Evolutionary conservation across 2,797 vertebrate genomes (phyloP).

Genomic region (Sebastes hubbsi): DNA sequence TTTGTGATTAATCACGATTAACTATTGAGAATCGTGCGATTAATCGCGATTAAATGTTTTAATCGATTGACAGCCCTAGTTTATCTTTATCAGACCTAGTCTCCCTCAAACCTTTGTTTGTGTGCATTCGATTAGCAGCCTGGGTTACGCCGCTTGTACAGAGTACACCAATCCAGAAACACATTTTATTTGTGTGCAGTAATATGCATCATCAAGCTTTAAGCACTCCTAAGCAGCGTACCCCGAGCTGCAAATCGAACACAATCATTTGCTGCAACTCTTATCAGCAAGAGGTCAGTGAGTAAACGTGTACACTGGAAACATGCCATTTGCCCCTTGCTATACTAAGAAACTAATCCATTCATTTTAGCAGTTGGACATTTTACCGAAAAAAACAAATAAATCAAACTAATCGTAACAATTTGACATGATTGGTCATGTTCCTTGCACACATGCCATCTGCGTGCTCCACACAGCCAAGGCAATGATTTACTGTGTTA

Average conservation of each 20-base stretch:
- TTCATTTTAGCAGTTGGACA: slow-evolving; percentile 11
- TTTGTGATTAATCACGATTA: too few relatives aligned
- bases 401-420: background rate
- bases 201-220: slow-evolving; percentile 47
- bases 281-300: slow-evolving; percentile 53
- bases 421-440: slow-evolving; percentile 43
- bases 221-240: slow-evolving; percentile 42
- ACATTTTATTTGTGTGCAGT: slow-evolving; percentile 44
- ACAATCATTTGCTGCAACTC: slow-evolving; percentile 52
- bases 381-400: background rate
- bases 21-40: too few relatives aligned
- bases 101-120: slow-evolving; percentile 10
- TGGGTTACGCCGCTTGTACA: background rate
- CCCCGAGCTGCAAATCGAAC: slow-evolving; percentile 54
- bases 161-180: slow-evolving; percentile 18
- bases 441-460: slow-evolving; percentile 35
- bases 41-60: too few relatives aligned
- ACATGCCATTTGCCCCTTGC: slow-evolving; percentile 20
- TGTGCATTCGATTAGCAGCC: slow-evolving; percentile 30
- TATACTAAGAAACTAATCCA: slow-evolving; percentile 12
- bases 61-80: background rate
- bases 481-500: slow-evolving; percentile 57
- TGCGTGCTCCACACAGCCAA: slow-evolving; percentile 27
- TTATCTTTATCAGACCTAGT: background rate
- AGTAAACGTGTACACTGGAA: background rate